These are phyloP conservation scores for Oryzias curvinotus DNA, from an alignment of 2,113 vertebrate species.

Conservation along the genomic window DNA sequence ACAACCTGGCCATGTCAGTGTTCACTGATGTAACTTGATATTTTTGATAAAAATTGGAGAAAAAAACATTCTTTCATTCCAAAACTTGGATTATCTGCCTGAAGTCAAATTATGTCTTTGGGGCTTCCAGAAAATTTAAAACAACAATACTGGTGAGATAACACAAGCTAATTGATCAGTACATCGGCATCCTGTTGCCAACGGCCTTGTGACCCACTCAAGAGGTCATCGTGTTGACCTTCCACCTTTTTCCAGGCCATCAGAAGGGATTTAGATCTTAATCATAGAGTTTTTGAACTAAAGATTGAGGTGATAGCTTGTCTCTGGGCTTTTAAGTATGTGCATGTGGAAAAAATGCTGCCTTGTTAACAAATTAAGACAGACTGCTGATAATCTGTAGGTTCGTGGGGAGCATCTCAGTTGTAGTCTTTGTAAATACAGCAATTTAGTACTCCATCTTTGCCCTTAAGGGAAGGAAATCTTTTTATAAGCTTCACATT, in stretches of 20 bases:
- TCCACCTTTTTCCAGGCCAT: slow-evolving; percentile 41
- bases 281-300: slow-evolving; percentile 22
- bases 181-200: slow-evolving; percentile 32
- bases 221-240: slow-evolving; percentile 58
- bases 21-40: no score
- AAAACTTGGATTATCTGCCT: no score
- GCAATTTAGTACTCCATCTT: slow-evolving; percentile 11
- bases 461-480: background rate
- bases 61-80: no score
- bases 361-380: slow-evolving; percentile 59
- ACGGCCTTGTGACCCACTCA: slow-evolving; percentile 46
- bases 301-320: slow-evolving; percentile 54
- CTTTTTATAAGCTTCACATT: no score
- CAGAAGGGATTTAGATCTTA: slow-evolving; percentile 50
- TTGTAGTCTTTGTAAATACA: slow-evolving; percentile 22
- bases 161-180: background rate
- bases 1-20: no score
- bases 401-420: slow-evolving; percentile 35
- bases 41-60: no score
- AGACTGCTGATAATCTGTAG: slow-evolving; percentile 32
- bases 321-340: slow-evolving; percentile 1
- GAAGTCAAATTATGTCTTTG: no score
- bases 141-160: no score
- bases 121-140: no score
- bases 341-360: slow-evolving; percentile 41